A percentile compares a stretch with the other conserved stretches of the same genome.
These are phyloP conservation scores for Athalia cordata DNA, from an alignment of 2,888 invertebrate species.

Conservation along the genomic window DNA sequence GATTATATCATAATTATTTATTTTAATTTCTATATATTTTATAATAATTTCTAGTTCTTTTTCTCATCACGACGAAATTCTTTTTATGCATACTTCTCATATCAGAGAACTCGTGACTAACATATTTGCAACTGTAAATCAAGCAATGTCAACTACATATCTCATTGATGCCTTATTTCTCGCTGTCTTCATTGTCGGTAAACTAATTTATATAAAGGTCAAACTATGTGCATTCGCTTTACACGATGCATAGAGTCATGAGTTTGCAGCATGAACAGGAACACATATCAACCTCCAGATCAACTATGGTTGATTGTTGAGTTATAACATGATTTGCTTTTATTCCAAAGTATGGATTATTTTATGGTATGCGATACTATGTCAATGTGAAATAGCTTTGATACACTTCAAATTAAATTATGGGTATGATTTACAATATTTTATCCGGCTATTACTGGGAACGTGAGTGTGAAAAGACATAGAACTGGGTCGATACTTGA, in stretches of 20 bases:
- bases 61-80: slow-evolving; percentile 8
- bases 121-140: slow-evolving; percentile 4
- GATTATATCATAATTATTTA: slow-evolving; percentile 34
- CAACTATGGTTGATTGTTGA: neutral
- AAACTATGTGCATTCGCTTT: neutral
- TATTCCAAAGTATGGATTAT: too few relatives aligned
- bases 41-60: neutral
- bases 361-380: too few relatives aligned
- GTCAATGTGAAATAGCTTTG: too few relatives aligned
- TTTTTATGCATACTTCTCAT: slow-evolving; percentile 33
- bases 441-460: too few relatives aligned
- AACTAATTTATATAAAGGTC: neutral
- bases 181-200: neutral
- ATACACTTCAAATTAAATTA: too few relatives aligned
- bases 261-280: neutral
- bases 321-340: too few relatives aligned
- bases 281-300: neutral
- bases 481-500: too few relatives aligned
- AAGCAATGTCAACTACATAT: slow-evolving; percentile 5
- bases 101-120: slow-evolving; percentile 10
- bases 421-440: too few relatives aligned
- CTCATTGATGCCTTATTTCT: slow-evolving; percentile 9
- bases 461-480: too few relatives aligned
- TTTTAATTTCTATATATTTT: too few relatives aligned
- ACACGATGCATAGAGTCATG: neutral